A percentile compares a stretch with the other conserved stretches of the same genome.
Conservation (phyloP, 2,888 invertebrate species). For the Trisateles emortualis region DNA sequence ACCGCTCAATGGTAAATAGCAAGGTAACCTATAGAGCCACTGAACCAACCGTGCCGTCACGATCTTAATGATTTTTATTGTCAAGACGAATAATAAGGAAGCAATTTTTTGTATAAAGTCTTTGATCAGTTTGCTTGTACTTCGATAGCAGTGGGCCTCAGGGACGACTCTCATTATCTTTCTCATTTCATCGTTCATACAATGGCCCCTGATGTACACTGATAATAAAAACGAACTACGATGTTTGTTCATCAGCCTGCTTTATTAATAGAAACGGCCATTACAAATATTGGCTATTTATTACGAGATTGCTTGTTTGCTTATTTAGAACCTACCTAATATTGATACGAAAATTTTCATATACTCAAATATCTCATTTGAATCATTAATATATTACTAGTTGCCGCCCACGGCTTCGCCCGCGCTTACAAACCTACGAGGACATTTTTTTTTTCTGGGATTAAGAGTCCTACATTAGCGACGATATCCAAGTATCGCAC, state of each 20-base stretch:
- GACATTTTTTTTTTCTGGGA: too few relatives aligned
- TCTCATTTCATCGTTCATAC: constrained; percentile 31
- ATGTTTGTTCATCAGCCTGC: constrained; percentile 18
- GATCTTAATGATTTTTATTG: constrained; percentile 4
- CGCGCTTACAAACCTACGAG: too few relatives aligned
- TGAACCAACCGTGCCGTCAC: too few relatives aligned
- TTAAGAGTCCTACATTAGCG: too few relatives aligned
- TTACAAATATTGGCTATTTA: constrained; percentile 9
- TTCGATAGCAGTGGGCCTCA: constrained; percentile 42
- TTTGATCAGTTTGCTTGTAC: constrained; percentile 33
- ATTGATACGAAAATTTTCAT: too few relatives aligned
- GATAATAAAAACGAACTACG: constrained; percentile 35
- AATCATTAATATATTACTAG: too few relatives aligned
- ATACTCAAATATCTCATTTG: too few relatives aligned
- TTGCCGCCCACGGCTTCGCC: too few relatives aligned
- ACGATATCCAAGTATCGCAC: too few relatives aligned
- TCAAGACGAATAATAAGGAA: constrained; percentile 42
- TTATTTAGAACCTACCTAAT: too few relatives aligned
- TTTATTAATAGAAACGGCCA: constrained; percentile 29
- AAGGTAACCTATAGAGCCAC: too few relatives aligned
- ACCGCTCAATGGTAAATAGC: too few relatives aligned
- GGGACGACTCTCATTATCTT: constrained; percentile 62
- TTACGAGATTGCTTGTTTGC: constrained; percentile 7
- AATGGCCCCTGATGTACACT: constrained; percentile 28
- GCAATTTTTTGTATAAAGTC: constrained; percentile 55